A percentile compares a stretch with the other conserved stretches of the same genome.
Evolutionary conservation across 2,797 vertebrate genomes (phyloP).

Genomic region (Bovichtus variegatus): DNA sequence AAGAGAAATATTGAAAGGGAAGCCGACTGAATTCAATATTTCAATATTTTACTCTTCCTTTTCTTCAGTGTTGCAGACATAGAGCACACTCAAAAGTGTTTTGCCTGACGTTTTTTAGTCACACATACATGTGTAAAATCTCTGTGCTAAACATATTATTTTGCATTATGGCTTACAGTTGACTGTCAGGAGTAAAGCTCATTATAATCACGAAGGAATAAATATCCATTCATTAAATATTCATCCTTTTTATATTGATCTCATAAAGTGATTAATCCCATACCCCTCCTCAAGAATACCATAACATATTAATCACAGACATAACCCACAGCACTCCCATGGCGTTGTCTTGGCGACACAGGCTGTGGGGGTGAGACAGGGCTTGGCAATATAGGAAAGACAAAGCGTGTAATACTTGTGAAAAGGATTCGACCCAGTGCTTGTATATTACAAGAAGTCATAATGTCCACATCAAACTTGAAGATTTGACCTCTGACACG

Average conservation of each 20-base stretch:
- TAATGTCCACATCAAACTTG: conserved; percentile 40
- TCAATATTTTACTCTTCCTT: conserved; percentile 52
- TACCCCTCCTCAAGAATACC: conserved; percentile 16
- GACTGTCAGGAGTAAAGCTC: conserved; percentile 26
- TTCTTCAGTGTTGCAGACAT: conserved; percentile 33
- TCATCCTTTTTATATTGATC: conserved; percentile 59
- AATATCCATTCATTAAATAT: conserved; percentile 58
- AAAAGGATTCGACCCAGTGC: conserved; percentile 4
- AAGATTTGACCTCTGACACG: conserved; percentile 45
- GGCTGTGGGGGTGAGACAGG: conserved; percentile 8
- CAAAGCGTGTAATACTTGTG: conserved; percentile 9
- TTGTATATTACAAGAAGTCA: conserved; percentile 31
- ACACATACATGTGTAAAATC: conserved; percentile 17
- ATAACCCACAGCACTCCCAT: conserved; percentile 26
- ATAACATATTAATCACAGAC: conserved; percentile 67
- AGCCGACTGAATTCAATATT: conserved; percentile 67
- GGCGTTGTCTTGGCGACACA: conserved; percentile 32
- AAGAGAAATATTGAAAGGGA: conserved; percentile 76
- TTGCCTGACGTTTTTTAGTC: conserved; percentile 35
- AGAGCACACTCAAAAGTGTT: conserved; percentile 22
- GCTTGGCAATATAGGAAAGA: background rate
- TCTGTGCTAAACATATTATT: conserved; percentile 35
- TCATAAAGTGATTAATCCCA: conserved; percentile 53
- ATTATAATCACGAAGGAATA: conserved; percentile 25
- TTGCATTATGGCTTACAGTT: conserved; percentile 23